A percentile compares a stretch with the other conserved stretches of the same genome.
phyloP scores from a whole-genome alignment of 2,888 invertebrate genomes.

The Corbicula japonica region DNA sequence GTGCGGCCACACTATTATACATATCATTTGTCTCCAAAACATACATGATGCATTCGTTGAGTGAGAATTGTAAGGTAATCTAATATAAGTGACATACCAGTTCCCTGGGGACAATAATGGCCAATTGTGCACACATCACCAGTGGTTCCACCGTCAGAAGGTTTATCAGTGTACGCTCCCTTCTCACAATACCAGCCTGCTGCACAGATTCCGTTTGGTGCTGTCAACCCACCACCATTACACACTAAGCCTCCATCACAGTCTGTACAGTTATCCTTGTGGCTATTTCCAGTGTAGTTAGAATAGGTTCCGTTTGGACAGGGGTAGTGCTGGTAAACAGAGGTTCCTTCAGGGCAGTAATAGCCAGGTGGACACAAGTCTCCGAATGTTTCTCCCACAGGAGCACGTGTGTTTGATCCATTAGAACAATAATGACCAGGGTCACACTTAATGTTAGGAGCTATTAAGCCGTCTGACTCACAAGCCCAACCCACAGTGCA shows the following conservation, averaged over 20 bases:
- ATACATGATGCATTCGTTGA: too few relatives aligned
- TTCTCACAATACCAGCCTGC: constrained; percentile 83
- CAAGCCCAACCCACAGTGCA: constrained; percentile 83
- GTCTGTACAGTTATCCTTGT: constrained; percentile 75
- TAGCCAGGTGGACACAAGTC: constrained; percentile 83
- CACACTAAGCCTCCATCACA: constrained; percentile 84
- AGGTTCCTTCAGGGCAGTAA: constrained; percentile 82
- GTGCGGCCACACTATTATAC: too few relatives aligned
- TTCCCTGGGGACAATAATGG: constrained; percentile 82
- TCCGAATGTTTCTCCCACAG: constrained; percentile 73
- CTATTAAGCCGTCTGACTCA: constrained; percentile 78
- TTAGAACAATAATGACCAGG: constrained; percentile 82
- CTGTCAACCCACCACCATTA: constrained; percentile 78
- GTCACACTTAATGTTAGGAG: constrained; percentile 75
- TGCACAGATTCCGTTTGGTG: constrained; percentile 81
- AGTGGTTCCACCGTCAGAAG: constrained; percentile 83
- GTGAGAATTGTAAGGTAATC: too few relatives aligned
- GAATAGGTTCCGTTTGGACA: constrained; percentile 85
- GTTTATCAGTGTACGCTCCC: constrained; percentile 80
- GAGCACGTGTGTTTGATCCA: constrained; percentile 74
- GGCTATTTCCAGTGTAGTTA: constrained; percentile 78
- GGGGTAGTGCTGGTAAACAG: constrained; percentile 75
- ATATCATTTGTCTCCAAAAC: too few relatives aligned
- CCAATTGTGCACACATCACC: constrained; percentile 83
- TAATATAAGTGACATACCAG: too few relatives aligned